Evolutionary conservation across 2,797 vertebrate genomes (phyloP).

Genomic region (Hafferia zeledoni): DNA sequence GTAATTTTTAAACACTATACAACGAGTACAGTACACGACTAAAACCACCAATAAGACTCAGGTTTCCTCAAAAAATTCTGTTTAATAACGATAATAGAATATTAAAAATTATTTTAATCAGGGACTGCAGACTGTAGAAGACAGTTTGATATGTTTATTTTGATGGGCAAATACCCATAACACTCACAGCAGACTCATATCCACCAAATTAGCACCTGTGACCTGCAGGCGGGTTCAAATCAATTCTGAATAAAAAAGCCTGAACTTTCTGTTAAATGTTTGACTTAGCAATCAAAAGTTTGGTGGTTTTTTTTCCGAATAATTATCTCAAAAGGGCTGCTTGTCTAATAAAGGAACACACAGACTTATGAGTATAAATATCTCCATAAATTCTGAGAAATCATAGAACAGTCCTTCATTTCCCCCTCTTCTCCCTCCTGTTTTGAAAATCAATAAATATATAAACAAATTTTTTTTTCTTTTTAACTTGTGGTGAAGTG

Average conservation of each 20-base stretch:
- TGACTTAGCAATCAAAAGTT: not conserved
- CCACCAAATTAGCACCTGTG: not conserved
- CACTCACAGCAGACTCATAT: not conserved
- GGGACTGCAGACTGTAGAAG: not conserved
- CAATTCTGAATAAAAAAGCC: not conserved
- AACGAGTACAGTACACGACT: not conserved
- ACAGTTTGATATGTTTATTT: not conserved
- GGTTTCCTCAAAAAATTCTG: not conserved
- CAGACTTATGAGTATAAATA: not conserved
- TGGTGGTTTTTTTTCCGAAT: not conserved
- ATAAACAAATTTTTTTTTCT: not conserved
- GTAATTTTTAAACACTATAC: not conserved
- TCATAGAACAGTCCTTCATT: not conserved
- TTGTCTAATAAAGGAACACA: not conserved
- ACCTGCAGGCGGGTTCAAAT: not conserved
- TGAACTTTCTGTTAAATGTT: not conserved
- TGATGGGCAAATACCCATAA: not conserved
- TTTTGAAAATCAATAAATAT: not conserved
- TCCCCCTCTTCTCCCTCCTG: not conserved
- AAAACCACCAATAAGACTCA: not conserved
- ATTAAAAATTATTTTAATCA: not conserved
- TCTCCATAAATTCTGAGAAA: not conserved
- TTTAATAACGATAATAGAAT: not conserved
- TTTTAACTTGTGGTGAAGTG: not conserved
- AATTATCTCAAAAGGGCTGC: not conserved